Evolutionary conservation across 2,888 invertebrate species (phyloP).

Genomic region (Ptilodon capucinus): DNA sequence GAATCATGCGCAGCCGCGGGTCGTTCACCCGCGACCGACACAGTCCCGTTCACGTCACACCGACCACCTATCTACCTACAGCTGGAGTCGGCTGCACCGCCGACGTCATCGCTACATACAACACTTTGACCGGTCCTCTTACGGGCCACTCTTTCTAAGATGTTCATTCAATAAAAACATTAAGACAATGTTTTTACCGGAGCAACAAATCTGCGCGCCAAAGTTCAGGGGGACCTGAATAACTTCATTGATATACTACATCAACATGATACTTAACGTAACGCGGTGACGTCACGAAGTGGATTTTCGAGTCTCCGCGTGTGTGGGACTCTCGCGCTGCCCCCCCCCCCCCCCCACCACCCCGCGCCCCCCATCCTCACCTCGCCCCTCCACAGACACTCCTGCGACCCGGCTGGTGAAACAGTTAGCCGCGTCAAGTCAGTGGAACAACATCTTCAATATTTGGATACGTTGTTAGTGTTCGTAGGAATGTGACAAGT

Average conservation of each 20-base stretch:
- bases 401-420: neutral
- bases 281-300: neutral
- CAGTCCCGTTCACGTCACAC: neutral
- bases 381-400: neutral
- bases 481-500: neutral
- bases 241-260: too few relatives aligned
- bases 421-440: neutral
- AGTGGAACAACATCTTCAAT: neutral
- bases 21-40: neutral
- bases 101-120: neutral
- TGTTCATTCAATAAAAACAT: neutral
- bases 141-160: too few relatives aligned
- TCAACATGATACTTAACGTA: neutral
- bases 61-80: too few relatives aligned
- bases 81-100: neutral
- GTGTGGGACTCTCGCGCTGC: neutral
- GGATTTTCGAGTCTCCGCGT: neutral
- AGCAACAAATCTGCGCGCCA: neutral
- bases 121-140: too few relatives aligned
- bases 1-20: slow-evolving; percentile 1
- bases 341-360: neutral
- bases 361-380: neutral
- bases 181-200: neutral
- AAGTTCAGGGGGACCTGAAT: too few relatives aligned
- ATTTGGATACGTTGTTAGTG: neutral